Evolutionary conservation across 1,140 invertebrate genomes (phyloP), one percentile per base, ranked within the genome.

Genomic region (Octopus bimaculoides): DNA sequence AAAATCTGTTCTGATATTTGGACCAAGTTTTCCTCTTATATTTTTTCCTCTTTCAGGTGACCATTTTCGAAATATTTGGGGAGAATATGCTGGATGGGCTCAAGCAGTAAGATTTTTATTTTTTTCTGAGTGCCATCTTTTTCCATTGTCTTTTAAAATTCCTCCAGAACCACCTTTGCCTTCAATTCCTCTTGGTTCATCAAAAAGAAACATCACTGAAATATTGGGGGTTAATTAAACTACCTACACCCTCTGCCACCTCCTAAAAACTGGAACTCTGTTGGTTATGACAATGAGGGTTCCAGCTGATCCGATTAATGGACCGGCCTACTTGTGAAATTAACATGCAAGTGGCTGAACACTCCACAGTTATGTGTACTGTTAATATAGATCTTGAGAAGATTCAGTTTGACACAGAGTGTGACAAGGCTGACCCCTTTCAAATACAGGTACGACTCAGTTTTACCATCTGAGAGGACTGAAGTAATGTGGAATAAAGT

Each of bases 81-180:
- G 97, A 56, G 91, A 93, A 53, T 93, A 95, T 85, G 96, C 97
- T 77, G 97, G 97, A 61, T 99, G 97, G 97, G 96, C 97, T 52
- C 97, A 99, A 88, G 94, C 96, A 66, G 96, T 98, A 83, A 85
- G 87, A 84, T 56, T 61, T 73, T 26, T 77, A 26, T 79, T 41
- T 54, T 77, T 9, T 54, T 77, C 8, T 77, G 75, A 87, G 41
- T 85, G 87, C 61, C 81, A 75, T 52, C 79, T 75, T 52, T 41
- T 82, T 7, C 56, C 82, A 17, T 14, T 7, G 5, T 26, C 10
- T 56, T 53, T 26, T 54, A n/a, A 14, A 75, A 10, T n/a, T 4
- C 41, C 14, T n/a, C 8, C 61, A 69, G 0, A 41, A 41, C 26
- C 26, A 41, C 26, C 1, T 79, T 55, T 77, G 52, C 20, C 52